Evolutionary conservation across 1,140 invertebrate species (phyloP).

Genomic region (Copidosoma floridanum): DNA sequence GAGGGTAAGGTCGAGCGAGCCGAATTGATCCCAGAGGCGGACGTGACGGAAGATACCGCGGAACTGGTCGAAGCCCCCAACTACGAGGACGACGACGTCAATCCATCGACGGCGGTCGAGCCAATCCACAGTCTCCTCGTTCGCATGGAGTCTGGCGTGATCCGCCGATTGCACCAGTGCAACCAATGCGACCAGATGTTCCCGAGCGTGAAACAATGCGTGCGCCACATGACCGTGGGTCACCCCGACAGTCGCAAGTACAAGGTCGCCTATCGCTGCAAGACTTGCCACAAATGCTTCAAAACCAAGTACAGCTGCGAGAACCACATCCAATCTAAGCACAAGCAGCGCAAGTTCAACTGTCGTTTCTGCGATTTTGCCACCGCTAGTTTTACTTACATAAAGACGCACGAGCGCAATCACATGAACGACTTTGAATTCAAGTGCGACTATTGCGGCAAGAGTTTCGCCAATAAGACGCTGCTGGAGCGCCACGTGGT

Average conservation of each 20-base stretch:
- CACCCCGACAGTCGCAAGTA: slow-evolving; percentile 25
- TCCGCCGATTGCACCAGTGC: slow-evolving; percentile 23
- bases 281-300: slow-evolving; percentile 22
- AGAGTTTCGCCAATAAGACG: slow-evolving; percentile 48
- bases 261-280: slow-evolving; percentile 19
- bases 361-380: slow-evolving; percentile 20
- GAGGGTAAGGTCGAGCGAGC: no score
- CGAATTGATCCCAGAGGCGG: no score
- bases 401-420: slow-evolving; percentile 37
- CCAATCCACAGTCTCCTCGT: slow-evolving; percentile 16
- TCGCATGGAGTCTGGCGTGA: background rate
- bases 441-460: slow-evolving; percentile 42
- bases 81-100: background rate
- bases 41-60: background rate
- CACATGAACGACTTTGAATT: slow-evolving; percentile 46
- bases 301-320: slow-evolving; percentile 25
- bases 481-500: slow-evolving; percentile 44
- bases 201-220: slow-evolving; percentile 24
- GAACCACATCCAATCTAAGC: slow-evolving; percentile 19
- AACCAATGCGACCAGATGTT: slow-evolving; percentile 35
- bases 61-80: background rate
- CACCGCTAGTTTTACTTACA: slow-evolving; percentile 16
- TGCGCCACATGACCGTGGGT: slow-evolving; percentile 30
- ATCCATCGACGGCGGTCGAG: background rate
- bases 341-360: slow-evolving; percentile 10